These are phyloP conservation scores for Sphenopsis melanotis DNA, from an alignment of 2,797 vertebrate species.

Conservation along the genomic window DNA sequence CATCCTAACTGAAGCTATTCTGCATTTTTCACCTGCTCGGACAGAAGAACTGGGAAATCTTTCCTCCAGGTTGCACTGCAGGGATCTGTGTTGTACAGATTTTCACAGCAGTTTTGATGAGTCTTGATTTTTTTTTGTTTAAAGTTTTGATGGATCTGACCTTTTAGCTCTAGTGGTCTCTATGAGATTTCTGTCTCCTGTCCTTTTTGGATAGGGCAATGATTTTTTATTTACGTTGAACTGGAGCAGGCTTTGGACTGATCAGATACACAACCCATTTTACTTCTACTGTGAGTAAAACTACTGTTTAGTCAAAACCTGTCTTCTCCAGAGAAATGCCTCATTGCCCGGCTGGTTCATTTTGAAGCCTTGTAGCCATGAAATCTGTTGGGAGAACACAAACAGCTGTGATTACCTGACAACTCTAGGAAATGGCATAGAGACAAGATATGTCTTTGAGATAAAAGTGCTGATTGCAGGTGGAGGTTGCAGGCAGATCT, in stretches of 20 bases:
- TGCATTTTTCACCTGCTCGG: neutral
- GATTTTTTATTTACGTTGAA: neutral
- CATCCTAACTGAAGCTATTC: neutral
- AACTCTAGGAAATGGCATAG: slow-evolving; percentile 21
- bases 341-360: slow-evolving; percentile 19
- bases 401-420: slow-evolving; percentile 43
- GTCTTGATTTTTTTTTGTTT: neutral
- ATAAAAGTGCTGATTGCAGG: neutral
- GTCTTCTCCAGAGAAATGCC: neutral
- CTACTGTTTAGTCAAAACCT: slow-evolving; percentile 7
- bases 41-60: neutral
- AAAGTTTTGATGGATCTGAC: neutral
- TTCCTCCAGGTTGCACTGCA: neutral
- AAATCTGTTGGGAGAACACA: slow-evolving; percentile 46
- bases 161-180: neutral
- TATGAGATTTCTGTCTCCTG: neutral
- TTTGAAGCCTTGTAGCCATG: slow-evolving; percentile 29
- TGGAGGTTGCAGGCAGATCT: neutral
- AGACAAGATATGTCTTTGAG: neutral
- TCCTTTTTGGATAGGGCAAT: neutral
- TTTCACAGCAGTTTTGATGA: neutral
- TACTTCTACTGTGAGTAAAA: slow-evolving; percentile 1
- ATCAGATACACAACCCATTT: neutral
- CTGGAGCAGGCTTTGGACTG: neutral
- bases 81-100: neutral